These are phyloP conservation scores for Apamea epomidion DNA, from an alignment of 2,888 invertebrate genomes.

Conservation along the genomic window DNA sequence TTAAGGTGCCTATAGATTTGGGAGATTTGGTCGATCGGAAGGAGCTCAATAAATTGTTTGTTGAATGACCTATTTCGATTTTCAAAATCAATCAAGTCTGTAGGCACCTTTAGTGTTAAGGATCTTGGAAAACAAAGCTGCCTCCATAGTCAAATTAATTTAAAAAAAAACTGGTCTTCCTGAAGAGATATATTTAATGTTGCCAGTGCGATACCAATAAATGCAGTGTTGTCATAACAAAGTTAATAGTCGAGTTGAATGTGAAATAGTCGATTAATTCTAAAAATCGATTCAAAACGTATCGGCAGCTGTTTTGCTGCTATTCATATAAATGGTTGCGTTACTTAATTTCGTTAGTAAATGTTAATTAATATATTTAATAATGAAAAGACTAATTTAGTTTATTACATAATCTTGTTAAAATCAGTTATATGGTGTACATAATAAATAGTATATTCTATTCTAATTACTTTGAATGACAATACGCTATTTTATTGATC, in stretches of 20 bases:
- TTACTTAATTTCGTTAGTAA: neutral
- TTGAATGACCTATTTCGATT: neutral
- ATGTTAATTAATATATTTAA: neutral
- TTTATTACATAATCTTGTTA: neutral
- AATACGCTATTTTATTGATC: conserved; percentile 5
- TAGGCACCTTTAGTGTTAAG: conserved; percentile 35
- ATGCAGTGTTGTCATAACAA: conserved; percentile 29
- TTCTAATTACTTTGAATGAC: conserved; percentile 21
- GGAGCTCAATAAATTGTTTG: neutral
- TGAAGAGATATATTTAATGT: conserved; percentile 28
- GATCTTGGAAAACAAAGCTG: conserved; percentile 59
- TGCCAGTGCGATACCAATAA: conserved; percentile 26
- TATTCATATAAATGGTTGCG: neutral
- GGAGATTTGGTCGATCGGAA: neutral
- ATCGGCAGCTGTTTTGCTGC: conserved; percentile 10
- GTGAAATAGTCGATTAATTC: conserved; percentile 29
- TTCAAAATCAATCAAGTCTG: conserved; percentile 16
- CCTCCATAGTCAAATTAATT: conserved; percentile 52
- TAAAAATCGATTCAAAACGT: neutral
- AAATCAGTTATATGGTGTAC: neutral
- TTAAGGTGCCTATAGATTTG: conserved; percentile 19
- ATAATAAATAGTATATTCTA: no score
- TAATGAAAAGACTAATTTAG: neutral
- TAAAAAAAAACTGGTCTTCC: conserved; percentile 32
- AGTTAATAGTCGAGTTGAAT: conserved; percentile 18